Evolutionary conservation across 2,797 vertebrate species (phyloP).

Genomic region (Platyrinchus mystaceus): DNA sequence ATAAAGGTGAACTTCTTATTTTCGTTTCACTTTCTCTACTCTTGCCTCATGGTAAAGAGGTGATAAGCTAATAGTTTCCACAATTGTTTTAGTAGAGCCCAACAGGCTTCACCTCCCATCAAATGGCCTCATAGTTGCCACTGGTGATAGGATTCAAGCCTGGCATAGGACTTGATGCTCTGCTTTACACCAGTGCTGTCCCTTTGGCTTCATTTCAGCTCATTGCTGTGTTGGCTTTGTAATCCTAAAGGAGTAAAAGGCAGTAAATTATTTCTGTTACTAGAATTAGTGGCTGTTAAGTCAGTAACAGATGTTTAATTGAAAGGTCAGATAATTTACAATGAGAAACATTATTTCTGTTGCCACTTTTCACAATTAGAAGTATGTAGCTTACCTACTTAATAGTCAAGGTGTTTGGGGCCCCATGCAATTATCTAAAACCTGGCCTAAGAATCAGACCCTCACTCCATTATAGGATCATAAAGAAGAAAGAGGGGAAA

Average conservation of each 20-base stretch:
- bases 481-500: neutral
- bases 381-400: neutral
- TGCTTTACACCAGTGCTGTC: neutral
- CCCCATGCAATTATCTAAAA: neutral
- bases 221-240: neutral
- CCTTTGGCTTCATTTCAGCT: neutral
- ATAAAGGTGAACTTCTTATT: neutral
- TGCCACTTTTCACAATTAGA: neutral
- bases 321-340: slow-evolving; percentile 28
- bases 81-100: neutral
- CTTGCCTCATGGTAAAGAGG: neutral
- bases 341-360: neutral
- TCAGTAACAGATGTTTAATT: neutral
- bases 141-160: neutral
- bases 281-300: neutral
- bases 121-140: neutral
- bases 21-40: neutral
- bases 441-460: neutral
- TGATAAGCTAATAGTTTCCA: neutral
- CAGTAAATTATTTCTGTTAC: neutral
- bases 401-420: neutral
- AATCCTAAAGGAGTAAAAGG: neutral
- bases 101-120: neutral
- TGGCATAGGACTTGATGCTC: accelerated
- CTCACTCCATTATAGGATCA: neutral